These are phyloP conservation scores for Drosophila sp. DNA, from an alignment of 1,140 invertebrate species.

Conservation along the genomic window DNA sequence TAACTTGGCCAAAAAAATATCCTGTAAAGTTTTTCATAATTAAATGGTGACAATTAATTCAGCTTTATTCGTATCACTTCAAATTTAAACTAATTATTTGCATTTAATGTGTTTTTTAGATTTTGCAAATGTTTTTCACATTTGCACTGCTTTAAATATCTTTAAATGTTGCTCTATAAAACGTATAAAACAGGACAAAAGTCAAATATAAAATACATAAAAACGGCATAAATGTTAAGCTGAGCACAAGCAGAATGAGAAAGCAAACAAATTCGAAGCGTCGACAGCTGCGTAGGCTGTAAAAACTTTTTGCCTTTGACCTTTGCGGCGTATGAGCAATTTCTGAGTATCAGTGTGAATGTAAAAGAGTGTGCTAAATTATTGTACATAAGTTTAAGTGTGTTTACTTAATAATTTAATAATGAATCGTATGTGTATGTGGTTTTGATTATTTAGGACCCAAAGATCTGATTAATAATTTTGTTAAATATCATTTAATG, in stretches of 20 bases:
- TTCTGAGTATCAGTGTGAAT: not conserved
- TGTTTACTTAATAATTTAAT: too few relatives aligned
- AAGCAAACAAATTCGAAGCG: conserved; percentile 19
- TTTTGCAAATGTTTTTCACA: too few relatives aligned
- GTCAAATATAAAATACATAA: conserved; percentile 50
- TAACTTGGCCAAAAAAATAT: not conserved
- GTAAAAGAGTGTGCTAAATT: conserved; percentile 17
- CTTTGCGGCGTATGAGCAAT: conserved; percentile 32
- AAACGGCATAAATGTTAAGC: conserved; percentile 50
- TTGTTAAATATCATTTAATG: too few relatives aligned
- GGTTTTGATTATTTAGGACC: conserved; percentile 35
- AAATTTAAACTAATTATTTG: not conserved
- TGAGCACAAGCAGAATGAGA: not conserved
- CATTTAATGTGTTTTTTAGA: not conserved
- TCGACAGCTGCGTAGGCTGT: conserved; percentile 42
- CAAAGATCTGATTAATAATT: too few relatives aligned
- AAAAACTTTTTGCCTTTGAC: conserved; percentile 32
- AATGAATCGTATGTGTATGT: too few relatives aligned
- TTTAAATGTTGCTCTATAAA: conserved; percentile 15
- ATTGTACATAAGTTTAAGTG: conserved; percentile 45
- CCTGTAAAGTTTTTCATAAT: not conserved
- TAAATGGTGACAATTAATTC: not conserved
- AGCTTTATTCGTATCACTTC: not conserved
- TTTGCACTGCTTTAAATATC: conserved; percentile 21
- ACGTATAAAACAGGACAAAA: conserved; percentile 33